Conservation (phyloP, 2,888 invertebrate genomes). For the Hypercompe scribonia region DNA sequence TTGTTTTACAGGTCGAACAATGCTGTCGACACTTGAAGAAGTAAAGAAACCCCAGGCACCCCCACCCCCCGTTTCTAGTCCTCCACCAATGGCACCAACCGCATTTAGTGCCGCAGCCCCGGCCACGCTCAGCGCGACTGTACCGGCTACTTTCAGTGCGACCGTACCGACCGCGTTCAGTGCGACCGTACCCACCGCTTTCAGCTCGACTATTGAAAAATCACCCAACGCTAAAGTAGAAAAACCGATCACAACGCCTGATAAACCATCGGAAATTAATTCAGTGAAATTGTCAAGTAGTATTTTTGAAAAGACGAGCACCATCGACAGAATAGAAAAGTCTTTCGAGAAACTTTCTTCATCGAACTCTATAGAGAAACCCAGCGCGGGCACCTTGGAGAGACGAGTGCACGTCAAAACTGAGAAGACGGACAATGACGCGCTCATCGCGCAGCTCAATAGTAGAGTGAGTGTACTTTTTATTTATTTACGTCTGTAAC, state of each 20-base stretch:
- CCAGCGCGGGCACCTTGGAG: conserved; percentile 65
- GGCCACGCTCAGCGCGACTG: background rate
- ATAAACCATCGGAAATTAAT: conserved; percentile 56
- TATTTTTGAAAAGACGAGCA: conserved; percentile 56
- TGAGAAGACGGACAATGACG: conserved; percentile 70
- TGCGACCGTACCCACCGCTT: background rate
- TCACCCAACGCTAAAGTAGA: conserved; percentile 48
- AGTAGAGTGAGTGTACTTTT: conserved; percentile 72
- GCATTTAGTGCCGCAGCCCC: conserved; percentile 2
- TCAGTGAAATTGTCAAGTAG: conserved; percentile 38
- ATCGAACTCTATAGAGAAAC: conserved; percentile 50
- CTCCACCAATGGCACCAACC: conserved; percentile 1
- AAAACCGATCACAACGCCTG: conserved; percentile 49
- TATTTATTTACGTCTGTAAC: background rate
- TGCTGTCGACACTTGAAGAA: conserved; percentile 78
- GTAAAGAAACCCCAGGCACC: conserved; percentile 74
- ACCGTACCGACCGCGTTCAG: conserved; percentile 4
- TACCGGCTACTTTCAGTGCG: conserved; percentile 8
- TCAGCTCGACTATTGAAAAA: conserved; percentile 6
- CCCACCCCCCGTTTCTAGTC: conserved; percentile 49
- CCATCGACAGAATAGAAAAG: conserved; percentile 64
- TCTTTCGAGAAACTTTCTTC: conserved; percentile 50
- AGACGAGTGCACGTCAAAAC: conserved; percentile 62
- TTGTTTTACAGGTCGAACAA: conserved; percentile 70
- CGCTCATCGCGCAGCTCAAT: conserved; percentile 80